A percentile compares a stretch with the other conserved stretches of the same genome.
These are phyloP conservation scores for Rapana venosa DNA, from an alignment of 2,888 invertebrate species.

Conservation along the genomic window DNA sequence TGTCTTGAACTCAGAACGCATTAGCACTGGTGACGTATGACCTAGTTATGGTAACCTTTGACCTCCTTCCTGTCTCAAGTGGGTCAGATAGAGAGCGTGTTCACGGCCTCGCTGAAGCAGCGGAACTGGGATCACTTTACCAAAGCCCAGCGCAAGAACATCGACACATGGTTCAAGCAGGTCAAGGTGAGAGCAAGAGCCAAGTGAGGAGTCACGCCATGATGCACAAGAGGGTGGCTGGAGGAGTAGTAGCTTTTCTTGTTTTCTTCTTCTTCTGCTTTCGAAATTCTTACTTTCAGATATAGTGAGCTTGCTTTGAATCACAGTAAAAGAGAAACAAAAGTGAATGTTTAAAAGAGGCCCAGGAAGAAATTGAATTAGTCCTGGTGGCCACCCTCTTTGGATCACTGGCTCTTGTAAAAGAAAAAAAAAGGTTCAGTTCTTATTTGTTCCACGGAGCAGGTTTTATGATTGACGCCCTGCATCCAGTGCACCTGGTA, in stretches of 20 bases:
- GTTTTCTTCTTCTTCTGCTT: no score
- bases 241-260: no score
- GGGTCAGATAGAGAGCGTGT: slow-evolving; percentile 99
- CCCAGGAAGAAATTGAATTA: background rate
- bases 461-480: background rate
- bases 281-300: no score
- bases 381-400: slow-evolving; percentile 7
- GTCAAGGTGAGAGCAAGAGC: slow-evolving; percentile 86
- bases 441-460: background rate
- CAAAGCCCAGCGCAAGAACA: slow-evolving; percentile 98
- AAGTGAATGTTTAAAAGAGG: background rate
- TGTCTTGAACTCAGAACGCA: background rate
- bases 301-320: background rate
- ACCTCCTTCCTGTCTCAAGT: slow-evolving; percentile 82
- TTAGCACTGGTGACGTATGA: slow-evolving; percentile 27
- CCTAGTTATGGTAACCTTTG: slow-evolving; percentile 12
- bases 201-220: background rate
- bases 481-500: background rate
- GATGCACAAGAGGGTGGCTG: background rate
- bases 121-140: slow-evolving; percentile 99
- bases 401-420: background rate
- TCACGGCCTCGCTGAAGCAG: slow-evolving; percentile 96
- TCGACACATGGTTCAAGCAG: slow-evolving; percentile 98
- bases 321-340: background rate
- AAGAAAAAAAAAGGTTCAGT: background rate